Conservation (phyloP, 2,888 invertebrate species). For the Acleris sparsana region DNA sequence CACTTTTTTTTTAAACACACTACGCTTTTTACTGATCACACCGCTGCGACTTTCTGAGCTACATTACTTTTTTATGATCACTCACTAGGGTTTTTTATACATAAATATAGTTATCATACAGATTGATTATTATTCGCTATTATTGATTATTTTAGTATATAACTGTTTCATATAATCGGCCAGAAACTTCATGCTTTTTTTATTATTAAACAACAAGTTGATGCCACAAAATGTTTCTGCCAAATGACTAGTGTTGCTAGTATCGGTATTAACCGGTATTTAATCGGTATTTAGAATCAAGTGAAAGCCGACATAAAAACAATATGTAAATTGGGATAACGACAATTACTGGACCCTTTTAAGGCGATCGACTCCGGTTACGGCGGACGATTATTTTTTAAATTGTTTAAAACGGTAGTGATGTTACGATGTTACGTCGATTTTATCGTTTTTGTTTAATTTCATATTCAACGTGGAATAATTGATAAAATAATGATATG, state of each 20-base stretch:
- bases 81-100: not conserved
- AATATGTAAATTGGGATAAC: slow-evolving; percentile 69
- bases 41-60: slow-evolving; percentile 8
- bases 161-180: too few relatives aligned
- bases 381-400: slow-evolving; percentile 70
- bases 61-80: slow-evolving; percentile 9
- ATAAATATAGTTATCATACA: not conserved
- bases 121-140: too few relatives aligned
- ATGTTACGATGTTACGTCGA: slow-evolving; percentile 11
- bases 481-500: too few relatives aligned
- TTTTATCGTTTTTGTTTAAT: not conserved
- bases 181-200: not conserved
- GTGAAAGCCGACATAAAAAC: slow-evolving; percentile 67
- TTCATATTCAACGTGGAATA: not conserved
- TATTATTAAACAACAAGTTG: not conserved
- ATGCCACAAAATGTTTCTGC: slow-evolving; percentile 2
- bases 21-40: slow-evolving; percentile 13
- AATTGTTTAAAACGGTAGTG: slow-evolving; percentile 58
- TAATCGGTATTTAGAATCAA: slow-evolving; percentile 23
- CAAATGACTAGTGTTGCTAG: slow-evolving; percentile 9
- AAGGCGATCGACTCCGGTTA: slow-evolving; percentile 66
- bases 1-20: slow-evolving; percentile 55
- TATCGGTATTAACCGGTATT: slow-evolving; percentile 2
- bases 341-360: slow-evolving; percentile 74
- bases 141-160: too few relatives aligned